Base-by-base conservation (phyloP, 2,888 invertebrate species). In the Nephrotoma appendiculata region DNA sequence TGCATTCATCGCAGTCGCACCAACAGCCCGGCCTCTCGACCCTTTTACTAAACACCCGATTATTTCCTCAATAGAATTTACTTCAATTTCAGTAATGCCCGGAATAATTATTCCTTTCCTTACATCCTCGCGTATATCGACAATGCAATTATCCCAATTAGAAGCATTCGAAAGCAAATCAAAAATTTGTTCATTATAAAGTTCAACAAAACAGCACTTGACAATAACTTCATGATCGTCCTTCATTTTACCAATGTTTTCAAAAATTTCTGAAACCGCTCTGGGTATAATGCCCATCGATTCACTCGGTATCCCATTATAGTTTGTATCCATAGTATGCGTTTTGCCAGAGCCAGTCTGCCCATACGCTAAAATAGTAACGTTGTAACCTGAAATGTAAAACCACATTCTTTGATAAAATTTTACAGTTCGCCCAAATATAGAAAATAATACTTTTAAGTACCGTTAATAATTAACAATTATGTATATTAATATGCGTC, bases 311-410 rank as follows among this genome's bases (percentile, higher is more conserved):
- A 93, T 93, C 0, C 94, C 94, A 41, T 93, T 92, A 88, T 95
- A 95, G 86, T 95, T 93, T 0, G 97, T 97, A 0, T 98, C 98
- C 98, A 98, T 98, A 0, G 98, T 96, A 90, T 95, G 95, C 0
- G 98, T 98, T 91, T 98, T 98, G 0, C 98, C 98, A 71, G 97
- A 97, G 0, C 97, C 98, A 0, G 98, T 98, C 91, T 98, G 98
- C 0, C 98, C 98, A 91, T 98, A 98, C 0, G 98, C 98, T 86
- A 98, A 91, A 87, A 98, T 96, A 2, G 98, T 98, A 0, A 97
- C 96, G 93, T 98, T 98, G 90, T 96, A 98, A 0, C 98, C 96
- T 96, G 92, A 43, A 15, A 87, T 31, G 31, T 31, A 31, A 31
- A 31, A 31, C 2, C 3, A 31, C 2, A 31, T 31, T 31, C 31